Percentiles rank a stretch among this genome's conserved stretches.
Conservation (phyloP, 2,888 invertebrate genomes). For the Andricus curvator region DNA sequence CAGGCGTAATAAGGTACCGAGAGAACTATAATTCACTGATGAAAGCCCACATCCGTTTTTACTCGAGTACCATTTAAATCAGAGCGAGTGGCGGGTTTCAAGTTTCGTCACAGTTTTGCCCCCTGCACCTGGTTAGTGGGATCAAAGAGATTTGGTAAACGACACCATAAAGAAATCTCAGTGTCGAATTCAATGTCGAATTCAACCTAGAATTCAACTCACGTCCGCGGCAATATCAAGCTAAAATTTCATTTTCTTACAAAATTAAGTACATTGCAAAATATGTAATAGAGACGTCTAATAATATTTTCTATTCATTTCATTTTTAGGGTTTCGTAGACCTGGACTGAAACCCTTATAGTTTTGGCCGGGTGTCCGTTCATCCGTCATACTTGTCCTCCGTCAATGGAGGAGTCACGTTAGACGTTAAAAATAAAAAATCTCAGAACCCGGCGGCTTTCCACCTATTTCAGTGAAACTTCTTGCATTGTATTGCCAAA, state of each 20-base stretch:
- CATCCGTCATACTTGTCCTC: too few species aligned
- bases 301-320: not conserved
- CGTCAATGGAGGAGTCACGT: too few species aligned
- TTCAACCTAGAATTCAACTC: slow-evolving; percentile 24
- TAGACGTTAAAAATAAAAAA: too few species aligned
- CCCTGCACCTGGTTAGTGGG: slow-evolving; percentile 33
- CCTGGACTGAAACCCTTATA: too few species aligned
- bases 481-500: too few species aligned
- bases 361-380: too few species aligned
- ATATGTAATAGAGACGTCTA: not conserved
- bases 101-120: slow-evolving; percentile 33
- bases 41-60: slow-evolving; percentile 21
- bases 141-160: slow-evolving; percentile 25
- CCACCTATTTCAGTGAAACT: too few species aligned
- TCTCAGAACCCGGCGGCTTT: too few species aligned
- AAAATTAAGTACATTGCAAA: slow-evolving; percentile 14
- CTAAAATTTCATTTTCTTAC: slow-evolving; percentile 30
- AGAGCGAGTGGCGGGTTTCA: slow-evolving; percentile 25
- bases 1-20: slow-evolving; percentile 16
- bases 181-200: slow-evolving; percentile 25
- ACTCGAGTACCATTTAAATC: slow-evolving; percentile 33
- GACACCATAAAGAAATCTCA: slow-evolving; percentile 20
- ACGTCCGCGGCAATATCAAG: slow-evolving; percentile 14
- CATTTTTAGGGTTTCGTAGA: too few species aligned
- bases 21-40: slow-evolving; percentile 30